Evolutionary conservation across 1,140 invertebrate species (phyloP).

Genomic region (Melitaea cinxia): DNA sequence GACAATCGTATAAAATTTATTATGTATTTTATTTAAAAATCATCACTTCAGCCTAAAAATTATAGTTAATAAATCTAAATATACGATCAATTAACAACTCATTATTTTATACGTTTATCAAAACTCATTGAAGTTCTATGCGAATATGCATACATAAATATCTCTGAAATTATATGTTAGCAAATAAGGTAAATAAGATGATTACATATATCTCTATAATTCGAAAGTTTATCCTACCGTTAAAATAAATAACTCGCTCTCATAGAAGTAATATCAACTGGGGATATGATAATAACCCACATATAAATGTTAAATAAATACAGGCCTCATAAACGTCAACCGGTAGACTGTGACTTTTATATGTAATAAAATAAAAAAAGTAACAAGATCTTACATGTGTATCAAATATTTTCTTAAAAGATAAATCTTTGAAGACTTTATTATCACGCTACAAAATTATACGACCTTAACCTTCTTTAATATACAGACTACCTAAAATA

Average conservation of each 20-base stretch:
- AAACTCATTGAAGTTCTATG: too few species aligned
- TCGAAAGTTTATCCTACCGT: not conserved
- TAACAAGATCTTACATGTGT: not conserved
- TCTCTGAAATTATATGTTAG: too few species aligned
- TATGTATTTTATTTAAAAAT: not conserved
- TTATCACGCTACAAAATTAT: not conserved
- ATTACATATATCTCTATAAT: too few species aligned
- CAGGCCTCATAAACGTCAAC: slow-evolving; percentile 39
- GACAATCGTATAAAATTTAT: not conserved
- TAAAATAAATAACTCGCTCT: not conserved
- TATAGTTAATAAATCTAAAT: not conserved
- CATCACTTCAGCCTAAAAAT: not conserved
- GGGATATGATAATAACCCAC: not conserved
- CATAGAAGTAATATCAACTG: not conserved
- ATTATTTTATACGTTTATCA: too few species aligned
- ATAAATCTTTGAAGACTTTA: not conserved
- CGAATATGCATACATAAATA: too few species aligned
- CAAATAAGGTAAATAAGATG: too few species aligned
- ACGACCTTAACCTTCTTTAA: too few species aligned
- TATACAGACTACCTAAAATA: too few species aligned
- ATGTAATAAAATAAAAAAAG: slow-evolving; percentile 12
- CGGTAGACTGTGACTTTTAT: slow-evolving; percentile 37
- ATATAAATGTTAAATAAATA: slow-evolving; percentile 20
- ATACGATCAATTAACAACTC: not conserved
- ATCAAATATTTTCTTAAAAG: not conserved